These are phyloP conservation scores for Papilio gigon DNA, from an alignment of 2,888 invertebrate genomes.

Conservation along the genomic window DNA sequence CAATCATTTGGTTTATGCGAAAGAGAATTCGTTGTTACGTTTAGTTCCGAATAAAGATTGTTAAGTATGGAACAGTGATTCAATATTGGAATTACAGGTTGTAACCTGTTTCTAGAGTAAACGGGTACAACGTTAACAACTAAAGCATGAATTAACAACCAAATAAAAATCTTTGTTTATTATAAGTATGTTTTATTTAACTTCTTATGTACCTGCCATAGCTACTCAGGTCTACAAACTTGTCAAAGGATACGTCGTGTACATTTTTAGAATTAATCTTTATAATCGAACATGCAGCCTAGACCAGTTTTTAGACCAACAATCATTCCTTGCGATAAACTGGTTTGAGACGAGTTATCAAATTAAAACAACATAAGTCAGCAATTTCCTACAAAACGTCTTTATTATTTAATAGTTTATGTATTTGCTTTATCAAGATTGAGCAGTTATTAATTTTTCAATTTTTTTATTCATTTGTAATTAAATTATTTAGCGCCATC, in stretches of 20 bases:
- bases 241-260: neutral
- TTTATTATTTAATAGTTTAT: neutral
- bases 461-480: neutral
- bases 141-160: no score
- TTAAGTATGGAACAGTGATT: neutral
- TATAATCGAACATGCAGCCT: neutral
- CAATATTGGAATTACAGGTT: neutral
- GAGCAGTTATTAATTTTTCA: neutral
- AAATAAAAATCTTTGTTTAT: no score
- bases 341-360: neutral
- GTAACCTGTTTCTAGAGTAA: neutral
- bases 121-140: no score
- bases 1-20: slow-evolving; percentile 66
- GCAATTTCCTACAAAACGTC: neutral
- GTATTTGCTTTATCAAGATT: neutral
- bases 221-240: no score
- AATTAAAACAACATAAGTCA: slow-evolving; percentile 1
- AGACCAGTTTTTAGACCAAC: neutral
- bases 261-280: neutral
- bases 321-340: neutral
- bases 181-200: no score
- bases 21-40: slow-evolving; percentile 55
- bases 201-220: no score
- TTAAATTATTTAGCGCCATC: slow-evolving; percentile 6
- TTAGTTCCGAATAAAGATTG: slow-evolving; percentile 40